These are phyloP conservation scores for Sylvietta virens DNA, from an alignment of 2,113 vertebrate genomes.

Conservation along the genomic window DNA sequence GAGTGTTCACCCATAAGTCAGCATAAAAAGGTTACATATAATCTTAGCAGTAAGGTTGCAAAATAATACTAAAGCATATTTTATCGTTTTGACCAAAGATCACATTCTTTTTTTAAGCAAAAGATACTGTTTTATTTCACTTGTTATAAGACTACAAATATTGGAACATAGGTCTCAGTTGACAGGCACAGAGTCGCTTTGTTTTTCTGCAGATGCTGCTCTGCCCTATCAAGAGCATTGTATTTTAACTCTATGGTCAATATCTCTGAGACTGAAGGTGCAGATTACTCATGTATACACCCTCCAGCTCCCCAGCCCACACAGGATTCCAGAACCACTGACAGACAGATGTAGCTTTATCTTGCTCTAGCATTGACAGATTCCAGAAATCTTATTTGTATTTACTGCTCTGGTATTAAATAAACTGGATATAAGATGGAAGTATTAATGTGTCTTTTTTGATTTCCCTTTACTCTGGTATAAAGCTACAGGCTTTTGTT, in stretches of 20 bases:
- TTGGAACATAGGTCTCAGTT: neutral
- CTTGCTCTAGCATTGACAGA: neutral
- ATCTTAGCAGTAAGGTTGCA: neutral
- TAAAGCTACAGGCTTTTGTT: neutral
- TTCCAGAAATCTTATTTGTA: neutral
- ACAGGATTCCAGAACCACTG: neutral
- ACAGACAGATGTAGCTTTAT: neutral
- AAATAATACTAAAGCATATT: neutral
- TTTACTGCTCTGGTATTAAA: neutral
- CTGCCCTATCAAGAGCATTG: neutral
- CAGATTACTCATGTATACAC: neutral
- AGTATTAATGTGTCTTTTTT: neutral
- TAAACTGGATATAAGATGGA: neutral
- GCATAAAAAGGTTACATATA: neutral
- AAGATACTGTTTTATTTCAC: neutral
- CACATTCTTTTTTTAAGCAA: neutral
- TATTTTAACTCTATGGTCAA: neutral
- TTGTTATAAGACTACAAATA: neutral
- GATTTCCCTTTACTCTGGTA: neutral
- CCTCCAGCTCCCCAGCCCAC: neutral
- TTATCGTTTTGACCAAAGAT: neutral
- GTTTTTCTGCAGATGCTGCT: neutral
- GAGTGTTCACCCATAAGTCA: neutral
- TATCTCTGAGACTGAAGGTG: neutral
- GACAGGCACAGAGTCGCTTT: neutral